Percentiles rank a stretch among this genome's conserved stretches.
These are phyloP conservation scores for Resseliella maxima DNA, from an alignment of 2,888 invertebrate species.

Conservation along the genomic window DNA sequence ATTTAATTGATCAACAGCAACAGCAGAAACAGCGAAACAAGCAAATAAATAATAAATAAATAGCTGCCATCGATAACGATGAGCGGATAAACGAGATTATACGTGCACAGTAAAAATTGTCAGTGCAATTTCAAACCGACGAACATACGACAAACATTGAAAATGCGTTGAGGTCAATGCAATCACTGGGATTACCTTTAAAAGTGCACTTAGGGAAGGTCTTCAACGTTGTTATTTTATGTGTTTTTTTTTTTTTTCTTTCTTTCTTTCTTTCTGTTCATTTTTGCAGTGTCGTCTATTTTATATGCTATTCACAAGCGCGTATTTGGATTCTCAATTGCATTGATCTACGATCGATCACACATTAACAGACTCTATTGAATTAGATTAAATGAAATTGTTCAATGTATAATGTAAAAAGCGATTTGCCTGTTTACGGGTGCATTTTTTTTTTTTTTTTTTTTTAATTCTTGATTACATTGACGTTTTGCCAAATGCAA, in stretches of 20 bases:
- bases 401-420: neutral
- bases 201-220: neutral
- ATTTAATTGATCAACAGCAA: conserved; percentile 16
- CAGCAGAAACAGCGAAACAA: neutral
- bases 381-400: neutral
- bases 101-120: neutral
- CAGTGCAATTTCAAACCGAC: neutral
- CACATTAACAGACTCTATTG: neutral
- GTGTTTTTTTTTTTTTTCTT: neutral
- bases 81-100: neutral
- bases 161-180: conserved; percentile 39
- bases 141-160: conserved; percentile 41
- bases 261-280: neutral
- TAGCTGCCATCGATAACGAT: neutral
- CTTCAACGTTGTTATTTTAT: neutral
- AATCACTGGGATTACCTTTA: conserved; percentile 2
- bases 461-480: neutral
- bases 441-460: no score
- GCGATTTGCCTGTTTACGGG: neutral
- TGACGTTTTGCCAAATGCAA: neutral
- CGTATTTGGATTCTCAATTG: neutral
- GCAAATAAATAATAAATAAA: conserved; percentile 28
- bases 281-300: neutral
- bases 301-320: neutral
- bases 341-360: neutral